Evolutionary conservation across 2,888 invertebrate genomes (phyloP), one percentile per base, ranked within the genome.

Genomic region (Brassicogethes aeneus): DNA sequence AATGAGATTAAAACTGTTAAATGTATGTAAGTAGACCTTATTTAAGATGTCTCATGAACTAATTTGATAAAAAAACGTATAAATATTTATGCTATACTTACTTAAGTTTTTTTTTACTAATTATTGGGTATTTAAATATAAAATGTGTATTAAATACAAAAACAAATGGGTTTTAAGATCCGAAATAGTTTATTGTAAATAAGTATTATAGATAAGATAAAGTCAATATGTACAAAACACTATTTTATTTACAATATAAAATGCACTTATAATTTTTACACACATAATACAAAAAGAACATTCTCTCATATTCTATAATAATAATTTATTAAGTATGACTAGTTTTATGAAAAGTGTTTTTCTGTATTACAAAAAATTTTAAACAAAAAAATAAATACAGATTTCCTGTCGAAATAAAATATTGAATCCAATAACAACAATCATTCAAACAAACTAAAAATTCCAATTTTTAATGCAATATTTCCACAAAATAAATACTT

Each of bases 181-280:
- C 55, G 57, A 60, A 64, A 62, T 64, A 57, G 55, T 60, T 63
- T 65, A 64, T 56, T 66, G 65, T 66, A 66, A 66, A 66, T 60
- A 59, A 58, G 51, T 63, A 62, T 61, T 59, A 62, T 64, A 60
- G 57, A 62, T 61, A 60, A 61, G 59, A 60, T 63, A 61, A 64
- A 60, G 59, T 61, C 57, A 58, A 55, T 68, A 68, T 68, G 65
- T 68, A 68, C 68, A 68, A 66, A 68, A 66, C 60, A 61, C 61
- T 65, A 60, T 60, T 50, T 48, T 65, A 64, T 66, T 57, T 64
- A 65, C 63, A 65, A 61, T 61, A 63, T 64, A 63, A 65, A 65
- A 65, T 62, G 58, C 60, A 59, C 59, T 59, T 62, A 57, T 51
- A 34, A 40, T 43, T 56, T 54, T 61, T 57, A 60, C 56, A 61